A percentile compares a stretch with the other conserved stretches of the same genome.
These are phyloP conservation scores for Saccostrea cuccullata DNA, from an alignment of 1,140 invertebrate genomes.

Conservation along the genomic window DNA sequence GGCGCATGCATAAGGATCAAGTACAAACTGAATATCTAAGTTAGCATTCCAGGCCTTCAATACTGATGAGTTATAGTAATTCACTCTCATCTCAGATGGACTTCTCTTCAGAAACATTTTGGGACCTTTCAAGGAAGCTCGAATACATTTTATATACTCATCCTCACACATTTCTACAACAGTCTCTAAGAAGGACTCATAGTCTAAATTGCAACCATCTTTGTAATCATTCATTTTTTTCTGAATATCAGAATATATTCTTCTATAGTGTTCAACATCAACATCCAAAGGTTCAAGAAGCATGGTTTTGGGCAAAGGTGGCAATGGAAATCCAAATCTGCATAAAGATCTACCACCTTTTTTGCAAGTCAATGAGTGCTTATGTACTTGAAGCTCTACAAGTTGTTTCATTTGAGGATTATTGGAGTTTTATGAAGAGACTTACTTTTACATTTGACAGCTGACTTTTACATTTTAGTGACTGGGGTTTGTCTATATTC, in stretches of 20 bases:
- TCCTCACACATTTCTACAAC: slow-evolving; percentile 51
- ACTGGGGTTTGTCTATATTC: too few species aligned
- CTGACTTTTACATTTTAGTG: too few species aligned
- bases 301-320: slow-evolving; percentile 55
- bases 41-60: slow-evolving; percentile 51
- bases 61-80: slow-evolving; percentile 44
- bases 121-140: slow-evolving; percentile 45
- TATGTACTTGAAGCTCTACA: slow-evolving; percentile 56
- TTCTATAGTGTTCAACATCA: slow-evolving; percentile 39
- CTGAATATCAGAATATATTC: slow-evolving; percentile 45
- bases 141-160: slow-evolving; percentile 58
- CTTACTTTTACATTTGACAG: too few species aligned
- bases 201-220: slow-evolving; percentile 42
- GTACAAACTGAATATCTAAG: slow-evolving; percentile 59
- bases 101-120: slow-evolving; percentile 59
- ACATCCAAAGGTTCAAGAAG: slow-evolving; percentile 59
- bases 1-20: slow-evolving; percentile 61
- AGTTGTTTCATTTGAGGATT: slow-evolving; percentile 46
- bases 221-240: slow-evolving; percentile 44
- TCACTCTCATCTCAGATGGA: slow-evolving; percentile 42
- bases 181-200: slow-evolving; percentile 54
- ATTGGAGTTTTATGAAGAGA: too few species aligned
- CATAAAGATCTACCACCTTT: slow-evolving; percentile 54
- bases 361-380: slow-evolving; percentile 60
- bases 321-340: slow-evolving; percentile 60